Conservation (phyloP, 2,888 invertebrate species). For the Cheilosia soror region DNA sequence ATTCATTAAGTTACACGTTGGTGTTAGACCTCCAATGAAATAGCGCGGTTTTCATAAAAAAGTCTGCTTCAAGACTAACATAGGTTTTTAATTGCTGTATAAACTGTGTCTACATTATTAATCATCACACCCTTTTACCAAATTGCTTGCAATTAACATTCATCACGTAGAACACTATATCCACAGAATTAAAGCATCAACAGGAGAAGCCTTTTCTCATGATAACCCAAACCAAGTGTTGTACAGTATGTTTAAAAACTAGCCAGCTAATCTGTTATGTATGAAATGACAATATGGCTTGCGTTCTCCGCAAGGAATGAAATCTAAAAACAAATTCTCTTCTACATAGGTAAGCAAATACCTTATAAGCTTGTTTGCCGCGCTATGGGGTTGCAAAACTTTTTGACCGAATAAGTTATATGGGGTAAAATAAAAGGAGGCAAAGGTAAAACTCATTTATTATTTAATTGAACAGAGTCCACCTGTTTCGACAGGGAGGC, state of each 20-base stretch:
- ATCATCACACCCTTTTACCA: not conserved
- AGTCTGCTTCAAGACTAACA: too few species aligned
- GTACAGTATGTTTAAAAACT: conserved; percentile 22
- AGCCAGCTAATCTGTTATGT: conserved; percentile 39
- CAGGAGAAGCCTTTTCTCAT: conserved; percentile 10
- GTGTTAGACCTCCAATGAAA: too few species aligned
- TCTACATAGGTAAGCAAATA: not conserved
- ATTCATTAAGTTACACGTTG: too few species aligned
- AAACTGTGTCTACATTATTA: not conserved
- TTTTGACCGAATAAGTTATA: conserved; percentile 50
- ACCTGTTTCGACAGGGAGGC: conserved; percentile 48
- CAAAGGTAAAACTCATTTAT: conserved; percentile 69
- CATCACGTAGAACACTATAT: not conserved
- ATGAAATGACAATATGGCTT: conserved; percentile 32
- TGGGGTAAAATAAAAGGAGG: not conserved
- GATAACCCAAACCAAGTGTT: not conserved
- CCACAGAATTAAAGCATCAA: conserved; percentile 1
- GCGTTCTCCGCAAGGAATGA: conserved; percentile 31
- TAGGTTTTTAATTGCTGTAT: too few species aligned
- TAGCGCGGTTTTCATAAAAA: too few species aligned
- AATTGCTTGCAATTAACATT: conserved; percentile 5
- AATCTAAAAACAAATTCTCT: conserved; percentile 36
- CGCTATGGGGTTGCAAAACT: conserved; percentile 43
- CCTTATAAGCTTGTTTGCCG: conserved; percentile 6
- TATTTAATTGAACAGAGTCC: conserved; percentile 65